Percentiles rank a stretch among this genome's conserved stretches.
These are phyloP conservation scores for Boloria selene DNA, from an alignment of 2,888 invertebrate genomes.

Conservation along the genomic window DNA sequence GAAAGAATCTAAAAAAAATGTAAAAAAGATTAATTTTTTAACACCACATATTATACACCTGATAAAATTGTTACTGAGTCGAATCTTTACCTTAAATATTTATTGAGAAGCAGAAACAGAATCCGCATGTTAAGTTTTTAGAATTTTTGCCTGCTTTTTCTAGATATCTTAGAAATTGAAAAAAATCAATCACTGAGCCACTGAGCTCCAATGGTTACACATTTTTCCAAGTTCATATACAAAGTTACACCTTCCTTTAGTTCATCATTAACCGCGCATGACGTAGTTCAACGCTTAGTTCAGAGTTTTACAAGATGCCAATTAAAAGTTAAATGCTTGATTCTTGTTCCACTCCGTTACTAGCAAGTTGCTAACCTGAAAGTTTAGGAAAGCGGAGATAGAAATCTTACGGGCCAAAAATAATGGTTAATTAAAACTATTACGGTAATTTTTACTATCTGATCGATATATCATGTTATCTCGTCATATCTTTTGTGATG, in stretches of 20 bases:
- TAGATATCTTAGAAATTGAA: too few species aligned
- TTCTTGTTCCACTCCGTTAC: slow-evolving; percentile 77
- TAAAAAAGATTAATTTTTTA: too few species aligned
- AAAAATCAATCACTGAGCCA: neutral
- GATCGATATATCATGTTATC: neutral
- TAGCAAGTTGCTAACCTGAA: slow-evolving; percentile 60
- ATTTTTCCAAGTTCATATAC: neutral
- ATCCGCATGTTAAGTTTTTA: too few species aligned
- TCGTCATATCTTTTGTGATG: neutral
- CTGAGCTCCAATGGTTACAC: neutral
- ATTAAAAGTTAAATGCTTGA: slow-evolving; percentile 82
- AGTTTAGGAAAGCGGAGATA: slow-evolving; percentile 18
- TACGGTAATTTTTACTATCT: neutral
- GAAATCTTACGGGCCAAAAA: slow-evolving; percentile 15
- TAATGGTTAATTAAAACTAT: neutral
- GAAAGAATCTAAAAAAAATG: too few species aligned
- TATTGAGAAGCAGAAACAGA: too few species aligned
- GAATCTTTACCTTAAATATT: too few species aligned
- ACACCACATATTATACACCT: too few species aligned
- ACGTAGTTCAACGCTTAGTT: slow-evolving; percentile 80
- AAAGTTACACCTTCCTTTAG: neutral
- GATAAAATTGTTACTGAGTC: too few species aligned
- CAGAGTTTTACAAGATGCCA: slow-evolving; percentile 78
- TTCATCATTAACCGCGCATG: slow-evolving; percentile 39
- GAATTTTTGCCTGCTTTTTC: too few species aligned